Percentiles rank a stretch among this genome's conserved stretches.
These are phyloP conservation scores for Caenorhabditis plicata DNA, from an alignment of 2,888 invertebrate genomes.

Conservation along the genomic window DNA sequence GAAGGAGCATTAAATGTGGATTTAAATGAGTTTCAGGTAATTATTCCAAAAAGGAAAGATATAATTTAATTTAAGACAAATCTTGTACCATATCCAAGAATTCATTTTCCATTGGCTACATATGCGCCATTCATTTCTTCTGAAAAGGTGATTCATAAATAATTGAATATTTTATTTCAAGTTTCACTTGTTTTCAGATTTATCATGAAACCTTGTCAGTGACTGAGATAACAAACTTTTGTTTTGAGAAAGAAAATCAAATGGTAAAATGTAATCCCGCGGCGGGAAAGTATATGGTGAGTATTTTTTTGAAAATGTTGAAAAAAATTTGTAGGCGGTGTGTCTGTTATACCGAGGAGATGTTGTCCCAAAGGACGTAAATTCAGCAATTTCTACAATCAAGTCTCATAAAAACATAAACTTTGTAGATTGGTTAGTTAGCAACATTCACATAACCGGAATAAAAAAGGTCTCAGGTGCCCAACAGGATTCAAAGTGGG, in stretches of 20 bases:
- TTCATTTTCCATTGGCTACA: constrained; percentile 82
- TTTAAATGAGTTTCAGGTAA: constrained; percentile 69
- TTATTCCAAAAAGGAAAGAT: not conserved
- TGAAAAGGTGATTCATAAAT: constrained; percentile 12
- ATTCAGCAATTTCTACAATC: constrained; percentile 61
- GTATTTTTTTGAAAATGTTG: not conserved
- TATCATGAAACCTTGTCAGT: constrained; percentile 57
- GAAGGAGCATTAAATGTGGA: constrained; percentile 70
- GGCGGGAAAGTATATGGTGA: constrained; percentile 61
- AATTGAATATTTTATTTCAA: not conserved
- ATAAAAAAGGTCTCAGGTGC: constrained; percentile 68
- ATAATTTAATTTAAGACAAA: constrained; percentile 66
- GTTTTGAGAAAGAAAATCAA: constrained; percentile 81
- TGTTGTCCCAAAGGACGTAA: constrained; percentile 77
- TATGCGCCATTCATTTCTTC: constrained; percentile 64
- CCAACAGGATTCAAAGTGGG: constrained; percentile 77
- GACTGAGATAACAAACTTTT: constrained; percentile 76
- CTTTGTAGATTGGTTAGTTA: constrained; percentile 72
- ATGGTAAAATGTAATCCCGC: constrained; percentile 78
- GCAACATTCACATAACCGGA: not conserved
- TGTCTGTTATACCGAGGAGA: constrained; percentile 92
- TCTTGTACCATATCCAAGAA: constrained; percentile 81
- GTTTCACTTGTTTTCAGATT: constrained; percentile 7
- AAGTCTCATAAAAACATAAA: constrained; percentile 69
- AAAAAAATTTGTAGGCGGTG: constrained; percentile 75